Evolutionary conservation across 1,140 invertebrate species (phyloP).

Genomic region (Camponotus floridanus): DNA sequence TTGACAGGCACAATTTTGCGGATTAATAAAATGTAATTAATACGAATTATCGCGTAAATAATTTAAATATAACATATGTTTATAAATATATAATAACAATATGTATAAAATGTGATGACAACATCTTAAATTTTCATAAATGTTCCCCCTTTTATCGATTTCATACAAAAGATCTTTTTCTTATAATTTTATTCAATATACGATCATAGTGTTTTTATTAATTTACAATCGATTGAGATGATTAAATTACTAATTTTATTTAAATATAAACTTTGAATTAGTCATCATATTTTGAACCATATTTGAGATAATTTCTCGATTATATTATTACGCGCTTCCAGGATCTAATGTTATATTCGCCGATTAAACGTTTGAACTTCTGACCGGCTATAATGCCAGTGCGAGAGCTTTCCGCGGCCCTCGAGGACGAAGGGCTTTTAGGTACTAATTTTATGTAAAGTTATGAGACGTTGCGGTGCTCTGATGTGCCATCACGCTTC

Average conservation of each 20-base stretch:
- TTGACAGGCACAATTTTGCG: background rate
- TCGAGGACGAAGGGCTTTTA: conserved; percentile 82
- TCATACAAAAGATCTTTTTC: too few species aligned
- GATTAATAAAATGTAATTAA: background rate
- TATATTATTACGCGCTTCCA: conserved; percentile 27
- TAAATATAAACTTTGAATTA: background rate
- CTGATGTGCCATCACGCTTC: conserved; percentile 77
- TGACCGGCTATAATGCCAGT: conserved; percentile 8
- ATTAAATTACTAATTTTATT: background rate
- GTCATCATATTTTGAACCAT: background rate
- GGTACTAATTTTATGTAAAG: conserved; percentile 85
- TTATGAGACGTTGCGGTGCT: conserved; percentile 78
- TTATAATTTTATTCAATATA: too few species aligned
- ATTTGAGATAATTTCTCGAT: conserved; percentile 1
- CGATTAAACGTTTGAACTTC: conserved; percentile 38
- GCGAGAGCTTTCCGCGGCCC: conserved; percentile 63
- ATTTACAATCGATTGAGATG: background rate
- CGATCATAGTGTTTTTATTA: too few species aligned
- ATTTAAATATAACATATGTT: background rate
- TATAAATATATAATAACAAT: background rate
- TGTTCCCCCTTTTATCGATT: too few species aligned
- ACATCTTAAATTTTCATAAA: too few species aligned
- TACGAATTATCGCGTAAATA: background rate
- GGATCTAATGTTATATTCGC: conserved; percentile 35
- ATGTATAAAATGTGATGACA: background rate